Evolutionary conservation across 1,140 invertebrate species (phyloP), one percentile per base, ranked within the genome.

Genomic region (Saccostrea echinata): DNA sequence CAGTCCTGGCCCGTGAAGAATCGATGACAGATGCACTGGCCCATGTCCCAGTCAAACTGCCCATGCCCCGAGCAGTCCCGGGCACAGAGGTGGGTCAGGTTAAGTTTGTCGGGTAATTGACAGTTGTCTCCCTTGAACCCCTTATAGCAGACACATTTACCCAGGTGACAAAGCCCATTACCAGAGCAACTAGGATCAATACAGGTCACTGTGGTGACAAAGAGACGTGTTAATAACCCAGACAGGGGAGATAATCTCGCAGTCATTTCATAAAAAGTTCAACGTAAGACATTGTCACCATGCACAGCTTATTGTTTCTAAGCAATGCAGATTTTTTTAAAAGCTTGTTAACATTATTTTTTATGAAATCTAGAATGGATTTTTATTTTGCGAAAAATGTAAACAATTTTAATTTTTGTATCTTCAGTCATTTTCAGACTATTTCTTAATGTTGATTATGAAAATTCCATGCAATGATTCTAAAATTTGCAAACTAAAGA

Each of bases 101-200:
- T 98, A 93, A 99, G 98, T 96, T 97, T 98, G 88, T 97, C 97
- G 52, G 98, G 97, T 88, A 99, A 96, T 84, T 97, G 97, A 94
- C 99, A 99, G 92, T 99, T 98, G 0, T 96, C 92, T 0, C 99
- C 99, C 94, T 98, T 97, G 97, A 98, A 99, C 0, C 99, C 99
- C 93, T 98, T 98, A 94, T 99, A 99, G 94, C 99, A 99, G 53
- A 98, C 97, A 95, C 99, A 99, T n/a, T 97, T 96, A 2, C 99
- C 99, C 90, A 98, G 97, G 13, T 98, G 97, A 94, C 99, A 99
- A 91, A 98, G 98, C 21, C 99, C 99, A 93, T 99, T 98, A 16
- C 97, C 97, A 0, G 97, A 98, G 94, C 99, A 99, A 68, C 97
- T 98, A 1, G 98, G 98, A 95, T 92, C 85, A 61, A 94, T 88